Conservation (phyloP, 37 sponge, comb jelly and placozoan species). For the Haliclona indistincta region DNA sequence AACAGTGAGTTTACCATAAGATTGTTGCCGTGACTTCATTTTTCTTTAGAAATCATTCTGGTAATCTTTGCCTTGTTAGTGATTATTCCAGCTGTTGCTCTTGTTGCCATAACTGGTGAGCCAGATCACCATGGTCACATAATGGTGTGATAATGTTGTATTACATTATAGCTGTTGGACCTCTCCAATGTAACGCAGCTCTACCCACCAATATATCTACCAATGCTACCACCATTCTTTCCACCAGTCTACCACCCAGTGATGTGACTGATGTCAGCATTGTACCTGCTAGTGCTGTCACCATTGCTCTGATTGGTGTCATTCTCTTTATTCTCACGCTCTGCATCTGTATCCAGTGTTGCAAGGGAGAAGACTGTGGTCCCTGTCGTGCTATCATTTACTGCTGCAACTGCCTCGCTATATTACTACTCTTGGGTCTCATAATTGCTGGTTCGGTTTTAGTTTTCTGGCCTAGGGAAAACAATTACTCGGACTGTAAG, state of each 20-base stretch:
- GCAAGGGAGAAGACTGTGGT: background rate
- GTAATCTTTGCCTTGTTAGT: no score
- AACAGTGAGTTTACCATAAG: background rate
- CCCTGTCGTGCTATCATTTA: background rate
- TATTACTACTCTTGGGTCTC: background rate
- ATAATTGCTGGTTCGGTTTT: background rate
- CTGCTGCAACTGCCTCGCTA: background rate
- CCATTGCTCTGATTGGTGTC: background rate
- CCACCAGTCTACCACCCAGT: no score
- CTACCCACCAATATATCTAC: no score
- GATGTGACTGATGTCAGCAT: no score
- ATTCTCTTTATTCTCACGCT: background rate
- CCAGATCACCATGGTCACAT: no score
- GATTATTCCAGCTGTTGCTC: no score
- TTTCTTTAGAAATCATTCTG: no score
- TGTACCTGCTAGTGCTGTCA: background rate
- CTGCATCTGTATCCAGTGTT: background rate
- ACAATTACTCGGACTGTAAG: background rate
- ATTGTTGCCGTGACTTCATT: no score
- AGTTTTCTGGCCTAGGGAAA: background rate
- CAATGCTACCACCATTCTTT: no score
- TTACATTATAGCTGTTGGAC: background rate
- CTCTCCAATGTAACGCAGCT: background rate
- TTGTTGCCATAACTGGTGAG: no score
- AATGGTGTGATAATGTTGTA: background rate